phyloP scores from a whole-genome alignment of 2,888 invertebrate species.

The Homarus gammarus region DNA sequence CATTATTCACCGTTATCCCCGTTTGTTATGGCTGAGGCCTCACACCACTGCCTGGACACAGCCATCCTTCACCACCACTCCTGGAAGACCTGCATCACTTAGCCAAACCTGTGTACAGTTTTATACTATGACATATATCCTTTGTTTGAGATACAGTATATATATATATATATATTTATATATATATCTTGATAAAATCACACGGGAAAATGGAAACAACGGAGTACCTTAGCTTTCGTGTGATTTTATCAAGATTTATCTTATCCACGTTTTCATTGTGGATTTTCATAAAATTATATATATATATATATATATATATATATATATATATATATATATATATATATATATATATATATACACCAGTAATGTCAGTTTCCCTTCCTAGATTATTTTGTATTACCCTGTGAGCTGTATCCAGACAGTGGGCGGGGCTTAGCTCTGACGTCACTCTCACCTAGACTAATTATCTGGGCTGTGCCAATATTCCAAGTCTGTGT shows the following conservation, averaged over 20 bases:
- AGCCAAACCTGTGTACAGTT: background rate
- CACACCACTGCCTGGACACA: background rate
- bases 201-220: background rate
- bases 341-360: no score
- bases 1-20: background rate
- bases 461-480: slow-evolving; percentile 17
- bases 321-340: no score
- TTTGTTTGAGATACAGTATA: background rate
- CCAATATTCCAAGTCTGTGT: slow-evolving; percentile 37
- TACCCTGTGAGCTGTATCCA: background rate
- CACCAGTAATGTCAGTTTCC: background rate
- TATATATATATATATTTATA: no score
- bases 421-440: background rate
- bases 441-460: background rate
- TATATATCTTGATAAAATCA: no score
- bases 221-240: no score
- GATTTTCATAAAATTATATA: no score
- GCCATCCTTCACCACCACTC: background rate
- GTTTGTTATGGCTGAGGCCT: background rate
- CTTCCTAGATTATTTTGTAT: background rate
- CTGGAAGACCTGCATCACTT: background rate
- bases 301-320: no score
- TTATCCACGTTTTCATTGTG: no score
- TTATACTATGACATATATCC: background rate
- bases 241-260: no score